phyloP scores from a whole-genome alignment of 2,113 vertebrate species.

The Hippocampus mohnikei region DNA sequence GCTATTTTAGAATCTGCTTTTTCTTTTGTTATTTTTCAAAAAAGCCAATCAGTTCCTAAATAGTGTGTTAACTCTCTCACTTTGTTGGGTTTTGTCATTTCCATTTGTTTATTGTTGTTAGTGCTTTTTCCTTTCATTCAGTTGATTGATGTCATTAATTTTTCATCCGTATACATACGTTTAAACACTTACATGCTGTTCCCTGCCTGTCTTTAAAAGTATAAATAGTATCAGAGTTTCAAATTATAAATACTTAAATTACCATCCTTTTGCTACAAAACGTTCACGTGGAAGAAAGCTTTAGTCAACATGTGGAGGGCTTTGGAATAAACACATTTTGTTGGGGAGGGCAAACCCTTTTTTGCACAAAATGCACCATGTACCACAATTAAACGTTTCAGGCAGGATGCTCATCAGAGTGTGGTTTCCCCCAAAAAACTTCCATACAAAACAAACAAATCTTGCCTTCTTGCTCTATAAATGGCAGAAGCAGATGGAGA shows the following conservation, averaged over 20 bases:
- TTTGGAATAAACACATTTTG: constrained; percentile 60
- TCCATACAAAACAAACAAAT: constrained; percentile 49
- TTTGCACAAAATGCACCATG: constrained; percentile 51
- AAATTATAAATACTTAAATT: constrained; percentile 4
- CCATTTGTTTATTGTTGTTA: not conserved
- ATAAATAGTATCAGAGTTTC: not conserved
- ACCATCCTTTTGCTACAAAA: not conserved
- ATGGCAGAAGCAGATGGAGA: constrained; percentile 42
- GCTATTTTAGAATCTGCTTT: not conserved
- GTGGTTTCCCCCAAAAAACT: constrained; percentile 50
- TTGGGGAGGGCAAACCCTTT: constrained; percentile 26
- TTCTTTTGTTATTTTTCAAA: not conserved
- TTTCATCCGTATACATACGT: not conserved
- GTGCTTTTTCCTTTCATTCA: not conserved
- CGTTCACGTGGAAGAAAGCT: constrained; percentile 25
- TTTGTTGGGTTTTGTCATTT: not conserved
- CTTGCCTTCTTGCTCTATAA: constrained; percentile 45
- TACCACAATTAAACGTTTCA: constrained; percentile 64
- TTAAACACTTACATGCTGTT: not conserved
- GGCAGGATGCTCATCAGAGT: constrained; percentile 74
- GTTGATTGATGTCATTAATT: constrained; percentile 2
- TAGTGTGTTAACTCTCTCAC: not conserved
- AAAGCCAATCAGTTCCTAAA: not conserved
- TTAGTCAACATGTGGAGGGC: constrained; percentile 61
- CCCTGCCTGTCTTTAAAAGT: constrained; percentile 1